Percentiles rank a stretch among this genome's conserved stretches.
These are phyloP conservation scores for Stenichneumon culpator DNA, from an alignment of 2,888 invertebrate genomes.

Conservation along the genomic window DNA sequence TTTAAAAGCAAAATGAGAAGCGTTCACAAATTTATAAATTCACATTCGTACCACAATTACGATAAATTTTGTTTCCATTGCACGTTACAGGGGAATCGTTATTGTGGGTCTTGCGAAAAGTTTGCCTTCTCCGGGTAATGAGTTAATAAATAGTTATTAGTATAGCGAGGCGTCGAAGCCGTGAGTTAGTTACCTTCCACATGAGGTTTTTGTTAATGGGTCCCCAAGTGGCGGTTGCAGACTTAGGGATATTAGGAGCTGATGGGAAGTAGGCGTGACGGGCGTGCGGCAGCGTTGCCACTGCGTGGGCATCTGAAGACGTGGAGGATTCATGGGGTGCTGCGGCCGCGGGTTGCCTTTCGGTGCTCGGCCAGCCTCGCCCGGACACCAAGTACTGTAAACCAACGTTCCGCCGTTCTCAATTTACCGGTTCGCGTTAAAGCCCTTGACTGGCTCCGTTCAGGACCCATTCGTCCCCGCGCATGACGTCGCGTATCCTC, in stretches of 20 bases:
- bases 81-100: neutral
- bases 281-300: conserved; percentile 84
- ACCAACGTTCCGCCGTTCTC: conserved; percentile 75
- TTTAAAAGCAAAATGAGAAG: too few relatives aligned
- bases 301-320: conserved; percentile 82
- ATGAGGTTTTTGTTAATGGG: conserved; percentile 88
- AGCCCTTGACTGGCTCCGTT: conserved; percentile 4
- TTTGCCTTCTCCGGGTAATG: neutral
- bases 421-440: conserved; percentile 56
- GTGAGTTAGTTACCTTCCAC: conserved; percentile 87
- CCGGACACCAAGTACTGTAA: conserved; percentile 84
- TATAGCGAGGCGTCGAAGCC: conserved; percentile 65
- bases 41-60: too few relatives aligned
- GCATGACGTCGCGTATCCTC: neutral
- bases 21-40: too few relatives aligned
- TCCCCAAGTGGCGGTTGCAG: conserved; percentile 88
- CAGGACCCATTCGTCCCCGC: conserved; percentile 1
- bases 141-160: conserved; percentile 46
- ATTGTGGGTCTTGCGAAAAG: neutral
- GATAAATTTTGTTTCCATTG: too few relatives aligned
- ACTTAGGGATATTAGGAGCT: conserved; percentile 88
- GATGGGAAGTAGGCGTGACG: conserved; percentile 84
- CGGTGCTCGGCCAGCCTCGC: conserved; percentile 84
- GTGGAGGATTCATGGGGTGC: conserved; percentile 82
- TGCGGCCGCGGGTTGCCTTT: conserved; percentile 81